Conservation (phyloP, 2,113 vertebrate genomes). For the Ophiodon elongatus region DNA sequence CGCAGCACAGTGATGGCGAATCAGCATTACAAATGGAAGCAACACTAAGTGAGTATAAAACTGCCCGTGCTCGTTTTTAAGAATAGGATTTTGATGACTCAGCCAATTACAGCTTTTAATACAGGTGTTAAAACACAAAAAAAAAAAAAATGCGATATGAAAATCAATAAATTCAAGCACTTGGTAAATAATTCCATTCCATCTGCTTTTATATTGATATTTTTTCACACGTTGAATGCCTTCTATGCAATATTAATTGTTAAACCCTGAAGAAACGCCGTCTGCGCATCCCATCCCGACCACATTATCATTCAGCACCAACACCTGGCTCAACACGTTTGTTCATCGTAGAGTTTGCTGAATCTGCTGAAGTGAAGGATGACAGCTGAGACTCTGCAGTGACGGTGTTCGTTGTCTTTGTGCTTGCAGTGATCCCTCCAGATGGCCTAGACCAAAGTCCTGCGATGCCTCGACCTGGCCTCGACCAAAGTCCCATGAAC, state of each 20-base stretch:
- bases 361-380: background rate
- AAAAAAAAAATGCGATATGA: background rate
- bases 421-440: slow-evolving; percentile 40
- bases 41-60: slow-evolving; percentile 41
- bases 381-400: background rate
- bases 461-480: slow-evolving; percentile 37
- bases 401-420: slow-evolving; percentile 33
- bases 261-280: background rate
- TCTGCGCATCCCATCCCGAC: background rate
- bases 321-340: slow-evolving; percentile 23
- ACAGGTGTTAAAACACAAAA: background rate
- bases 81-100: background rate
- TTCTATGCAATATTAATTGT: background rate
- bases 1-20: background rate
- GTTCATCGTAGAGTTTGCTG: slow-evolving; percentile 33
- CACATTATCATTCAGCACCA: slow-evolving; percentile 7
- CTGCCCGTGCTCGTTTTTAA: background rate
- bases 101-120: background rate
- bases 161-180: background rate
- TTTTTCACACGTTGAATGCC: background rate
- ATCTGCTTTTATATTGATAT: background rate
- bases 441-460: slow-evolving; percentile 53
- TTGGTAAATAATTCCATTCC: background rate
- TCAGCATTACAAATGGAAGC: slow-evolving; percentile 42
- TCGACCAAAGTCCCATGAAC: slow-evolving; percentile 53